These are phyloP conservation scores for Dryobota labecula DNA, from an alignment of 2,888 invertebrate species.

Conservation along the genomic window DNA sequence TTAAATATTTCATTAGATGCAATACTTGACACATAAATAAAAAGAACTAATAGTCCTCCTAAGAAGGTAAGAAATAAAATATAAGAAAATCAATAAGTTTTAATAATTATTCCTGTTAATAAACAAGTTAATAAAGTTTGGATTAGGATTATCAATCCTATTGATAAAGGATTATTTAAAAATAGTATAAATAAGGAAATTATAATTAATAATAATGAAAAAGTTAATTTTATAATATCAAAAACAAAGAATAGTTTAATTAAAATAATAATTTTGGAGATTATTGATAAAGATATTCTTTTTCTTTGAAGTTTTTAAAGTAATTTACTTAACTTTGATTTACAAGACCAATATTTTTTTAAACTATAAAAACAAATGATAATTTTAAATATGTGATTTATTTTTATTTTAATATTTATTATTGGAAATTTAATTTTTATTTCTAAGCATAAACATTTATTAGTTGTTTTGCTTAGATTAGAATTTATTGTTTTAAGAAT, in stretches of 20 bases:
- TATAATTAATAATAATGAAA: constrained; percentile 81
- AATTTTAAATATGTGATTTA: constrained; percentile 80
- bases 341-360: constrained; percentile 93
- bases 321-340: constrained; percentile 90
- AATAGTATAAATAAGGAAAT: constrained; percentile 76
- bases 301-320: constrained; percentile 92
- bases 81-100: constrained; percentile 91
- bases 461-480: constrained; percentile 91
- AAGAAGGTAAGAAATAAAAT: constrained; percentile 91
- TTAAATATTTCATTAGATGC: constrained; percentile 91
- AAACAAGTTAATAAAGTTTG: constrained; percentile 88
- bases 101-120: constrained; percentile 85
- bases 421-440: constrained; percentile 88
- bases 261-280: constrained; percentile 93
- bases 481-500: constrained; percentile 91
- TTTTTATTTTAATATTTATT: constrained; percentile 87
- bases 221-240: constrained; percentile 84
- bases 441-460: constrained; percentile 90
- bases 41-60: constrained; percentile 92
- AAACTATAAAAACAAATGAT: constrained; percentile 92
- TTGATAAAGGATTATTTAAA: constrained; percentile 87
- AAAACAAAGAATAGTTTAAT: constrained; percentile 92
- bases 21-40: constrained; percentile 92
- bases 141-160: constrained; percentile 89
- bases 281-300: constrained; percentile 90